These are phyloP conservation scores for Rhabdornis inornatus DNA, from an alignment of 2,113 vertebrate species.

Conservation along the genomic window DNA sequence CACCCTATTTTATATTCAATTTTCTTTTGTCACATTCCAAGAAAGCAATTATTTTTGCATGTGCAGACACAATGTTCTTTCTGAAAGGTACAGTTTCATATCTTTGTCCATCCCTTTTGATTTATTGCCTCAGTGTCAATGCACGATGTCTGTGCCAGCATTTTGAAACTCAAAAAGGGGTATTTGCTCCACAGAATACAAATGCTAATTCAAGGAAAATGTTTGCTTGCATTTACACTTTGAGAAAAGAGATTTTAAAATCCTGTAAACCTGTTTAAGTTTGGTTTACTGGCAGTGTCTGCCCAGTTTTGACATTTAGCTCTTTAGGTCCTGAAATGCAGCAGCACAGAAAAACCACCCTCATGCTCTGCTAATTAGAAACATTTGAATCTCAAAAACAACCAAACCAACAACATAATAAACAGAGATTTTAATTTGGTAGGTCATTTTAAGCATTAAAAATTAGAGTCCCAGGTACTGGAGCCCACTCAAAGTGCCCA, in stretches of 20 bases:
- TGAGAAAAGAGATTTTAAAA: background rate
- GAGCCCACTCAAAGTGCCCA: background rate
- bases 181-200: background rate
- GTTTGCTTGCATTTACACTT: background rate
- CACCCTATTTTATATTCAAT: conserved; percentile 51
- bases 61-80: conserved; percentile 29
- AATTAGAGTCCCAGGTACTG: background rate
- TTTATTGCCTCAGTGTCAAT: conserved; percentile 37
- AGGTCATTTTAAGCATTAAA: background rate
- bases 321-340: background rate
- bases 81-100: background rate
- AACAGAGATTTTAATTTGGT: background rate
- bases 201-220: background rate
- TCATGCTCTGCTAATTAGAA: fast-evolving
- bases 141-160: background rate
- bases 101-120: conserved; percentile 15
- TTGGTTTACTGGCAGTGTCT: background rate
- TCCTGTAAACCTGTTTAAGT: background rate
- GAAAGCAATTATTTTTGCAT: conserved; percentile 53
- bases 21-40: conserved; percentile 63
- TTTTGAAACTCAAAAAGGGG: background rate
- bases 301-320: background rate
- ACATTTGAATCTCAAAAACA: background rate
- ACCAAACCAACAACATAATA: background rate
- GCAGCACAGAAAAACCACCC: background rate